These are phyloP conservation scores for Ptilodon capucinus DNA, from an alignment of 2,888 invertebrate species.

Conservation along the genomic window DNA sequence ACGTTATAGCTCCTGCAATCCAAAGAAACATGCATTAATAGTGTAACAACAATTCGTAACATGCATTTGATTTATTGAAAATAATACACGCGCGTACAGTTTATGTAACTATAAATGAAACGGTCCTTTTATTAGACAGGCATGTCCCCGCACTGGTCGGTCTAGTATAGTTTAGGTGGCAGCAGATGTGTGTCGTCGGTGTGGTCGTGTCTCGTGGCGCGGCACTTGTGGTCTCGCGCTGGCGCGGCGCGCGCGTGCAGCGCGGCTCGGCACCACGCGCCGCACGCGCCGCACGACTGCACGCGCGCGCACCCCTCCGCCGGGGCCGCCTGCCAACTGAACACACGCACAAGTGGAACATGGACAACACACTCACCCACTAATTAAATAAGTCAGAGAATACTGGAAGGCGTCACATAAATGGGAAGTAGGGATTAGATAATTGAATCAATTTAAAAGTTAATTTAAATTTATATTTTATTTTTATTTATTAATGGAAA, in stretches of 20 bases:
- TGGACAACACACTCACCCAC: too few relatives aligned
- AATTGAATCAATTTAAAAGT: too few relatives aligned
- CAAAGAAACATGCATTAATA: neutral
- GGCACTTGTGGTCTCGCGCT: conserved; percentile 40
- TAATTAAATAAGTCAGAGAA: too few relatives aligned
- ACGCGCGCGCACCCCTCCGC: conserved; percentile 32
- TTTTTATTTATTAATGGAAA: too few relatives aligned
- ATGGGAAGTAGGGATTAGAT: too few relatives aligned
- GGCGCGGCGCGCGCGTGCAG: conserved; percentile 36
- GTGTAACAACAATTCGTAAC: neutral
- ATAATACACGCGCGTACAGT: neutral
- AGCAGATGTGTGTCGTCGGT: conserved; percentile 43
- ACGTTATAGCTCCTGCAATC: too few relatives aligned
- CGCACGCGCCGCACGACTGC: conserved; percentile 10
- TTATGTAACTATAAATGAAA: neutral
- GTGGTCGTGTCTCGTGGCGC: conserved; percentile 38
- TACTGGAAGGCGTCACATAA: too few relatives aligned
- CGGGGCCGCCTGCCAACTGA: conserved; percentile 28
- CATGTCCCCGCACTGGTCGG: neutral
- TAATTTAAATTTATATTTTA: too few relatives aligned
- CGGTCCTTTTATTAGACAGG: neutral
- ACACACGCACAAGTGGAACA: neutral
- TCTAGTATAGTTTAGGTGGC: conserved; percentile 16
- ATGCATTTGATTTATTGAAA: neutral
- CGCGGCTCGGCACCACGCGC: conserved; percentile 37